These are phyloP conservation scores for Phalanger gymnotis DNA, from an alignment of 2,797 vertebrate species.

Conservation along the genomic window DNA sequence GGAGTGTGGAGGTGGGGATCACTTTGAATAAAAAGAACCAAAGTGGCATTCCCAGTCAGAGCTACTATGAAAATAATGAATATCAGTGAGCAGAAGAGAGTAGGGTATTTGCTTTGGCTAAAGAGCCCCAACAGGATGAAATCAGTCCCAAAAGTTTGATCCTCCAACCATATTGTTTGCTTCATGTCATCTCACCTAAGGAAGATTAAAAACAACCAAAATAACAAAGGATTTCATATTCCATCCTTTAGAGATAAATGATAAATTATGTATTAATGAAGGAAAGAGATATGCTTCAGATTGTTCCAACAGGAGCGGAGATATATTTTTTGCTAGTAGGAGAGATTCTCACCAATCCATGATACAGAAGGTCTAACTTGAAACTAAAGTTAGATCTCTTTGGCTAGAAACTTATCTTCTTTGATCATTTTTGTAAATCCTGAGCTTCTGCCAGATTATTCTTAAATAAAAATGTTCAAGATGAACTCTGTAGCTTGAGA, in stretches of 20 bases:
- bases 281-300: too few relatives aligned
- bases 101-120: background rate
- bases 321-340: background rate
- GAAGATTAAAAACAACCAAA: too few relatives aligned
- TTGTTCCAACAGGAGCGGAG: too few relatives aligned
- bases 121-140: constrained; percentile 9
- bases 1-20: constrained; percentile 33
- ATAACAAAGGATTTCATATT: background rate
- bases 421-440: background rate
- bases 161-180: background rate
- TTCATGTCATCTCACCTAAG: constrained; percentile 32
- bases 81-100: background rate
- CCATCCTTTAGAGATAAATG: too few relatives aligned
- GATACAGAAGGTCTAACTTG: background rate
- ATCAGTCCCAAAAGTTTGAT: background rate
- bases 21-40: background rate
- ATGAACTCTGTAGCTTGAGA: too few relatives aligned
- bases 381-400: background rate
- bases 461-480: background rate
- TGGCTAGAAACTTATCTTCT: background rate
- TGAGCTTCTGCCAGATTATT: background rate
- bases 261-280: too few relatives aligned
- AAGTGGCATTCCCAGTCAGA: background rate
- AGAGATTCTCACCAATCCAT: background rate
- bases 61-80: background rate